Conservation (phyloP, 2,113 vertebrate genomes). For the Oxyruncus cristatus region DNA sequence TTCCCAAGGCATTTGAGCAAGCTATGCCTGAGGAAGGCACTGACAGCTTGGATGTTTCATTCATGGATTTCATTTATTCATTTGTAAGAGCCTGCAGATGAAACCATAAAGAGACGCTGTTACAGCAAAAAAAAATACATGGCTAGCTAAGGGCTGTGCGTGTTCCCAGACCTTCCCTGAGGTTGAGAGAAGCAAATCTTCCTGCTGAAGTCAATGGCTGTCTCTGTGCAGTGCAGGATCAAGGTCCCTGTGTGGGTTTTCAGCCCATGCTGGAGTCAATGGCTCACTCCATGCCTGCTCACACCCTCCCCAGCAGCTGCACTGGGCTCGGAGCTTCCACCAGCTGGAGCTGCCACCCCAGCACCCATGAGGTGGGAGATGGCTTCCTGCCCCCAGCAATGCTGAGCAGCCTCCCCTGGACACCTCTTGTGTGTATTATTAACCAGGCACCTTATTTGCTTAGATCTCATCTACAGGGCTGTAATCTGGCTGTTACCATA, state of each 20-base stretch:
- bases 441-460: not conserved
- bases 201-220: not conserved
- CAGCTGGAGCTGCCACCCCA: not conserved
- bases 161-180: not conserved
- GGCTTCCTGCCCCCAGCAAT: not conserved
- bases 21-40: not conserved
- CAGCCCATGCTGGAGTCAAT: not conserved
- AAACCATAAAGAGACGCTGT: not conserved
- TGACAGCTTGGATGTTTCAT: not conserved
- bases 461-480: not conserved
- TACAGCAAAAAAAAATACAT: not conserved
- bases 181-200: not conserved
- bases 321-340: not conserved
- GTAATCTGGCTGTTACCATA: not conserved
- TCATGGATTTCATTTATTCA: not conserved
- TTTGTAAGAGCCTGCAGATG: not conserved
- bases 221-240: not conserved
- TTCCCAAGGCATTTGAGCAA: not conserved
- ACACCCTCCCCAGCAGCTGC: not conserved
- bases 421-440: fast-evolving
- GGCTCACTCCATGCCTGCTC: not conserved
- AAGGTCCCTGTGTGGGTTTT: not conserved
- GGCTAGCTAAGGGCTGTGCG: not conserved
- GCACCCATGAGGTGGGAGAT: not conserved
- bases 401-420: not conserved